Percentiles rank a stretch among this genome's conserved stretches.
Conservation (phyloP, 53 echinoderm and acorn worm species). For the Actinopyga echinites region DNA sequence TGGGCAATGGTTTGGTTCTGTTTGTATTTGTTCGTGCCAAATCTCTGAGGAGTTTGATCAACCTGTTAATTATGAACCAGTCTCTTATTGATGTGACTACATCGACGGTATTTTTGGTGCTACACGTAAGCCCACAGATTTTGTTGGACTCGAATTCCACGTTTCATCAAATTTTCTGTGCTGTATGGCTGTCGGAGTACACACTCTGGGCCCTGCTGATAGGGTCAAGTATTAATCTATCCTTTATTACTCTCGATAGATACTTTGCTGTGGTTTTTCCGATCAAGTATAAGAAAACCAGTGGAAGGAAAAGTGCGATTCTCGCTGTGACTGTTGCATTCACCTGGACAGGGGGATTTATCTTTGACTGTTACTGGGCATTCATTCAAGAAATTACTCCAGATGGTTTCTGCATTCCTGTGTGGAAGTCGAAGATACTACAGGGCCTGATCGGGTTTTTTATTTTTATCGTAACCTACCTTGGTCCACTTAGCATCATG, state of each 20-base stretch:
- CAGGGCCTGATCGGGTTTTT: slow-evolving; percentile 69
- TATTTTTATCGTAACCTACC: slow-evolving; percentile 83
- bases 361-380: slow-evolving; percentile 83
- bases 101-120: slow-evolving; percentile 70
- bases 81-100: slow-evolving; percentile 83
- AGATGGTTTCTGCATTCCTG: slow-evolving; percentile 51
- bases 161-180: slow-evolving; percentile 65
- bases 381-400: slow-evolving; percentile 64
- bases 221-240: slow-evolving; percentile 76
- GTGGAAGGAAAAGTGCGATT: slow-evolving; percentile 44
- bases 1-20: slow-evolving; percentile 80
- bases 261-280: slow-evolving; percentile 82
- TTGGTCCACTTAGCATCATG: slow-evolving; percentile 74
- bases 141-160: slow-evolving; percentile 42
- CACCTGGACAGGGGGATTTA: slow-evolving; percentile 73
- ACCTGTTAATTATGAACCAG: slow-evolving; percentile 92
- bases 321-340: slow-evolving; percentile 22
- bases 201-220: slow-evolving; percentile 86
- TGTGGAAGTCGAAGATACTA: slow-evolving; percentile 47
- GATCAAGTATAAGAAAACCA: slow-evolving; percentile 64
- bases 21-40: slow-evolving; percentile 75
- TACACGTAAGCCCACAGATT: slow-evolving; percentile 61
- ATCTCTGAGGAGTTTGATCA: slow-evolving; percentile 76
- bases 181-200: slow-evolving; percentile 85
- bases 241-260: slow-evolving; percentile 80